These are phyloP conservation scores for Passer montanus DNA, from an alignment of 2,113 vertebrate genomes.

Conservation along the genomic window DNA sequence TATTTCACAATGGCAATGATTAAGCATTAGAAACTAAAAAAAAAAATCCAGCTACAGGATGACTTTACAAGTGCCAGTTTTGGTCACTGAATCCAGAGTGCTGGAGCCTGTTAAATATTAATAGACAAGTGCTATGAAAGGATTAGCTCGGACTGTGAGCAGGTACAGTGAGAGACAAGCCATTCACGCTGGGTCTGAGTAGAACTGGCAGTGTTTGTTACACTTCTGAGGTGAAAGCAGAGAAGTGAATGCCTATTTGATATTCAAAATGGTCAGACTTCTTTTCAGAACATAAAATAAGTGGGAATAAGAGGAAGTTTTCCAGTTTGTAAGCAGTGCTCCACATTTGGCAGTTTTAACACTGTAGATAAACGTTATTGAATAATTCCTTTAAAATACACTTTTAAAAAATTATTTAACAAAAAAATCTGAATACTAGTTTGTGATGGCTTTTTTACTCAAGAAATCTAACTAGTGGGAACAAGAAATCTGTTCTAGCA, in stretches of 20 bases:
- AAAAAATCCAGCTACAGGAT: background rate
- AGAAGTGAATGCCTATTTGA: background rate
- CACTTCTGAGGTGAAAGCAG: background rate
- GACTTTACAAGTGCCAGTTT: background rate
- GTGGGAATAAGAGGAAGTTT: background rate
- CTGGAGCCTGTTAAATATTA: background rate
- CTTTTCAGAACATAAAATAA: background rate
- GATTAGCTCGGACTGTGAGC: background rate
- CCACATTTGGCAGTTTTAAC: background rate
- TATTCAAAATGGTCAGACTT: background rate
- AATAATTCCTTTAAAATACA: background rate
- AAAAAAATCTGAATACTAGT: background rate
- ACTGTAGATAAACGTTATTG: background rate
- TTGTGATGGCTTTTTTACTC: background rate
- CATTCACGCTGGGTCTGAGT: background rate
- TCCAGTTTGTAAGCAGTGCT: background rate
- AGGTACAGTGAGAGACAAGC: background rate
- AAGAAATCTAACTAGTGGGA: background rate
- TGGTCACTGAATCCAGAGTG: background rate
- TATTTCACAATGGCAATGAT: conserved; percentile 10
- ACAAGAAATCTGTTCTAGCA: background rate
- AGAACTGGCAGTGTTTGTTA: background rate
- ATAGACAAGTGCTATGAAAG: background rate
- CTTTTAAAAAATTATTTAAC: background rate
- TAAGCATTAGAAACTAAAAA: background rate